Base-by-base conservation (phyloP, 2,113 vertebrate genomes). In the Patagioenas fasciata region DNA sequence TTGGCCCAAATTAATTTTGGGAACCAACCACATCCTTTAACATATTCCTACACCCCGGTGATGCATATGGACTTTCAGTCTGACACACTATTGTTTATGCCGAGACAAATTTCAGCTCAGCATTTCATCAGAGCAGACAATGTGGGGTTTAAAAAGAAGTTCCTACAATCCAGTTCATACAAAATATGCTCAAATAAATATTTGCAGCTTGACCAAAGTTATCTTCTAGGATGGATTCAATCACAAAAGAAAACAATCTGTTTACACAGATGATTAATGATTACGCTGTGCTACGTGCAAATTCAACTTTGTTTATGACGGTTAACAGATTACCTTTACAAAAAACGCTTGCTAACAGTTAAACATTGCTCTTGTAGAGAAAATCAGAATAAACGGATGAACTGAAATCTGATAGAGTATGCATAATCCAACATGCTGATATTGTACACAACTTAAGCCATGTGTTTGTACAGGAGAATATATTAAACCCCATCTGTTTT, bases 401-500 rank as follows among this genome's bases (percentile, higher is more conserved):
- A 93, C 92, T 47, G 88, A 95, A 96, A 96, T 88, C 92, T 93
- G 74, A 96, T 85, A 36, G 91, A 96, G 96, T 84, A 95, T 94
- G 96, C 95, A 96, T 91, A 96, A 92, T 91, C 89, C 91, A 93
- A 77, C 94, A 95, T 10, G 5, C 79, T 95, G 94, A 71, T 91
- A 95, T 89, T 97, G 91, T 96, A 97, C 91, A 98, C 98, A 97
- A 95, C 61, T 92, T 97, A 90, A 97, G 96, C 97, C 96, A 96
- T 92, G 94, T 97, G 97, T 98, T 98, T 98, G 97, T 96, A 97
- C 96, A 97, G 97, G 94, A 95, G 96, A 97, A 98, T 98, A 97
- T 97, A 98, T 97, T 97, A 97, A 97, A 97, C n/a, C 81, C 98
- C 97, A 98, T 98, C 98, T 98, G 98, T 98, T 97, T 94, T 97